A percentile compares a stretch with the other conserved stretches of the same genome.
Evolutionary conservation across 2,113 vertebrate genomes (phyloP).

Genomic region (Propithecus coquereli): DNA sequence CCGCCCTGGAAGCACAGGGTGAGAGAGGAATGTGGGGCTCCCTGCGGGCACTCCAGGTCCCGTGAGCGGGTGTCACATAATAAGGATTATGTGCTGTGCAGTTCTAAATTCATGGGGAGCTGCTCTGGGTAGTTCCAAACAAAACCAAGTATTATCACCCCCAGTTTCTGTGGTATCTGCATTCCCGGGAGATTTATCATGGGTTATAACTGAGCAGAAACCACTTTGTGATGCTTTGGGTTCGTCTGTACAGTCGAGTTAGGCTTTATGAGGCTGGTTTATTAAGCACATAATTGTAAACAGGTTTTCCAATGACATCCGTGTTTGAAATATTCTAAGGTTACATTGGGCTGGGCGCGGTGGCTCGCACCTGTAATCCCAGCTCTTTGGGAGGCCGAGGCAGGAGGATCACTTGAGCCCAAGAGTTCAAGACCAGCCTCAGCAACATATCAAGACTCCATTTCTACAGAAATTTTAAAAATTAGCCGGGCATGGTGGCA

Average conservation of each 20-base stretch:
- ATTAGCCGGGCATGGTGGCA: no score
- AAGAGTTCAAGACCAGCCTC: no score
- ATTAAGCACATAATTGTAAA: not conserved
- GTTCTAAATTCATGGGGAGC: not conserved
- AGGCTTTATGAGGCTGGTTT: not conserved
- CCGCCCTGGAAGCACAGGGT: not conserved
- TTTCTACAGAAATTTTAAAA: no score
- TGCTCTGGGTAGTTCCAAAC: rapidly evolving
- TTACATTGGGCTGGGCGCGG: not conserved
- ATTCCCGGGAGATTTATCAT: not conserved
- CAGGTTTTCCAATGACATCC: not conserved
- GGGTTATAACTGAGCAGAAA: not conserved
- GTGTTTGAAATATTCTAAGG: not conserved
- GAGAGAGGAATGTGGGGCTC: not conserved
- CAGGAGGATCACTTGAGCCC: no score
- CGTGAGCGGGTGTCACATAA: rapidly evolving
- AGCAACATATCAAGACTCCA: no score
- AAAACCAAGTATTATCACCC: not conserved
- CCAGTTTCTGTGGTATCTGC: not conserved
- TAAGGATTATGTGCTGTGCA: not conserved
- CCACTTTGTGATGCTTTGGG: not conserved
- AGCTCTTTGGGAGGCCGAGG: no score
- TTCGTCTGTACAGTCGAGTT: not conserved
- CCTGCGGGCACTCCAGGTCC: rapidly evolving
- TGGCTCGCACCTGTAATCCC: no score